These are phyloP conservation scores for Cataglyphis altisquamis DNA, from an alignment of 2,888 invertebrate species.

Conservation along the genomic window DNA sequence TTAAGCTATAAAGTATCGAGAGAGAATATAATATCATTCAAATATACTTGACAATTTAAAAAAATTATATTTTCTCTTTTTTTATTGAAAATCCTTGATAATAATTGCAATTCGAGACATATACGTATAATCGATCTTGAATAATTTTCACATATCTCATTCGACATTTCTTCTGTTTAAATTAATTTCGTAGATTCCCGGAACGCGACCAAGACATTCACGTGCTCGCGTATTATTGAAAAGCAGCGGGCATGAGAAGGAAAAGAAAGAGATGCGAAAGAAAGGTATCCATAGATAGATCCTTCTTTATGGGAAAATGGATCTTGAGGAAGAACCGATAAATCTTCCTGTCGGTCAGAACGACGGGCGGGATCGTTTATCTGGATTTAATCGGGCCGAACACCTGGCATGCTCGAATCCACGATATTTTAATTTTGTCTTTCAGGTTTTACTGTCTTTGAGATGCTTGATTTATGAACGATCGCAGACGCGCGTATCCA, in stretches of 20 bases:
- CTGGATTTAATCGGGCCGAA: slow-evolving; percentile 74
- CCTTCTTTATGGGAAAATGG: slow-evolving; percentile 71
- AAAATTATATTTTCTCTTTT: background rate
- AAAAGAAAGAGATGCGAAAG: slow-evolving; percentile 59
- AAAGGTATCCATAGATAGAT: slow-evolving; percentile 64
- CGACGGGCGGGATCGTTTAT: slow-evolving; percentile 73
- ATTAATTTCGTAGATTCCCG: slow-evolving; percentile 27
- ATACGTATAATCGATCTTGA: background rate
- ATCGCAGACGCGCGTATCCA: background rate
- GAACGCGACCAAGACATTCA: slow-evolving; percentile 9
- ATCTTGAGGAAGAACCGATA: slow-evolving; percentile 70
- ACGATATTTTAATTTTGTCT: slow-evolving; percentile 67
- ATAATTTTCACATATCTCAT: slow-evolving; percentile 12
- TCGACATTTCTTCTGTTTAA: slow-evolving; percentile 27
- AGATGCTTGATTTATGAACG: slow-evolving; percentile 53
- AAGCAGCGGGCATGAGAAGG: slow-evolving; percentile 40
- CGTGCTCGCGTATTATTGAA: slow-evolving; percentile 50
- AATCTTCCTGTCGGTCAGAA: slow-evolving; percentile 74
- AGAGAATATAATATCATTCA: background rate
- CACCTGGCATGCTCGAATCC: slow-evolving; percentile 70
- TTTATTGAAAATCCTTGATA: background rate
- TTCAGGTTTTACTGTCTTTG: slow-evolving; percentile 59
- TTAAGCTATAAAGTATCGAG: background rate
- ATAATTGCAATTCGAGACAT: background rate
- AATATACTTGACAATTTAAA: background rate